Percentiles rank a stretch among this genome's conserved stretches.
phyloP scores from a whole-genome alignment of 2,797 vertebrate species.

The Limosa lapponica region DNA sequence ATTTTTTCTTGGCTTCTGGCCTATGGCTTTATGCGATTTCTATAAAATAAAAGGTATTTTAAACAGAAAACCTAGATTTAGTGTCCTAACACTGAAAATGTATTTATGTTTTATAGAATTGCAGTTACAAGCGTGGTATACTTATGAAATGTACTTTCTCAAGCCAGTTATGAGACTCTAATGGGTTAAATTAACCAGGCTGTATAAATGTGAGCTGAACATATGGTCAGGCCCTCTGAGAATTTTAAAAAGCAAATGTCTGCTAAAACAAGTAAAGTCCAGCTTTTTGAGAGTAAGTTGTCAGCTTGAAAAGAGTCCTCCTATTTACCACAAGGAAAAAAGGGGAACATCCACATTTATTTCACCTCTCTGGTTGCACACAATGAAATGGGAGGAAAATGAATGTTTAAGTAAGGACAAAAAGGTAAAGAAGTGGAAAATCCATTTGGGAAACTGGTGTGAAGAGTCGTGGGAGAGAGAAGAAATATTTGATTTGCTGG shows the following conservation, averaged over 20 bases:
- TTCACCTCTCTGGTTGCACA: constrained; percentile 40
- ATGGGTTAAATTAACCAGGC: constrained; percentile 75
- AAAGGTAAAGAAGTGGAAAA: constrained; percentile 60
- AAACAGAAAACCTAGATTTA: neutral
- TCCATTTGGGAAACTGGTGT: constrained; percentile 4
- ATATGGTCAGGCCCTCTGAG: constrained; percentile 75
- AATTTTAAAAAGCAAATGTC: constrained; percentile 71
- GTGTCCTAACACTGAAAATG: neutral
- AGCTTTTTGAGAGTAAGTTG: constrained; percentile 50
- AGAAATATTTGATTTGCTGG: constrained; percentile 44
- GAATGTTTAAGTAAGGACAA: constrained; percentile 37
- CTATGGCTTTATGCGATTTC: neutral
- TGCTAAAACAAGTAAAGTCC: constrained; percentile 73
- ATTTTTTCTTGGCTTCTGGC: constrained; percentile 25
- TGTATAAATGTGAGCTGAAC: constrained; percentile 65
- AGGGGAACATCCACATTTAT: constrained; percentile 38
- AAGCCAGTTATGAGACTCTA: constrained; percentile 38
- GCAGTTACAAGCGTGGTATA: neutral
- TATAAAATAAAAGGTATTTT: neutral
- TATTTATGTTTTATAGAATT: constrained; percentile 20
- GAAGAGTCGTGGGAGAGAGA: neutral
- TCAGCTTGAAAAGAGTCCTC: constrained; percentile 62
- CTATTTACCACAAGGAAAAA: constrained; percentile 47
- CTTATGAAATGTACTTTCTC: constrained; percentile 19
- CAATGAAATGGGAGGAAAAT: constrained; percentile 63